Percentiles rank a stretch among this genome's conserved stretches.
Conservation (phyloP, 64 coral and sea anemone species). For the Acropora yongei region DNA sequence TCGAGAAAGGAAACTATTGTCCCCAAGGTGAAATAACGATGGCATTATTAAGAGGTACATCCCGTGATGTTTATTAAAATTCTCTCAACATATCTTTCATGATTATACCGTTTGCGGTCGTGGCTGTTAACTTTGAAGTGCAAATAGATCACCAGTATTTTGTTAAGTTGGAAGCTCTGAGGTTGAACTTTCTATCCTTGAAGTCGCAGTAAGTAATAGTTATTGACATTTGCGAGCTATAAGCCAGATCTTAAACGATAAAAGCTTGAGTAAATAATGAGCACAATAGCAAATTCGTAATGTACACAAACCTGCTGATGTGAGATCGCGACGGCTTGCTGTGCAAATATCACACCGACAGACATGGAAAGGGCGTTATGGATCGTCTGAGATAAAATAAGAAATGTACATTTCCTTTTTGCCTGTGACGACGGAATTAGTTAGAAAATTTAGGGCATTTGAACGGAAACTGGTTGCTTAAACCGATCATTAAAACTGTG, state of each 20-base stretch:
- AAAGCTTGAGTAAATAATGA: conserved; percentile 40
- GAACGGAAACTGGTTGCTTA: no score
- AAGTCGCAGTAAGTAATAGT: background rate
- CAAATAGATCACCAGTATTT: background rate
- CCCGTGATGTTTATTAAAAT: background rate
- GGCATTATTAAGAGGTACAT: background rate
- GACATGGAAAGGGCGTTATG: background rate
- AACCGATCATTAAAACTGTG: no score
- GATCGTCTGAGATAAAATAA: background rate
- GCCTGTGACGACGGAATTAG: background rate
- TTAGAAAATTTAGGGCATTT: background rate
- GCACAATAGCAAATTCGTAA: background rate
- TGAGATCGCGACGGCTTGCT: conserved; percentile 9
- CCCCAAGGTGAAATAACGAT: background rate
- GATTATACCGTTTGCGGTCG: background rate
- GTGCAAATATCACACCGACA: conserved; percentile 29
- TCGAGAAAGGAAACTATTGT: background rate
- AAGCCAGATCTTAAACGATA: conserved; percentile 13
- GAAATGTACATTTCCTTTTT: background rate
- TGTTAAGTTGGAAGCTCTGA: background rate
- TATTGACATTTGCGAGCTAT: background rate
- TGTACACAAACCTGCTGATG: background rate
- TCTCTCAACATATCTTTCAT: conserved; percentile 14
- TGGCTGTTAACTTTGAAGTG: background rate
- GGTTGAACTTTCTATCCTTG: background rate